A percentile compares a stretch with the other conserved stretches of the same genome.
Conservation (phyloP, 2,888 invertebrate species). For the Lordiphosa fenestrarum region DNA sequence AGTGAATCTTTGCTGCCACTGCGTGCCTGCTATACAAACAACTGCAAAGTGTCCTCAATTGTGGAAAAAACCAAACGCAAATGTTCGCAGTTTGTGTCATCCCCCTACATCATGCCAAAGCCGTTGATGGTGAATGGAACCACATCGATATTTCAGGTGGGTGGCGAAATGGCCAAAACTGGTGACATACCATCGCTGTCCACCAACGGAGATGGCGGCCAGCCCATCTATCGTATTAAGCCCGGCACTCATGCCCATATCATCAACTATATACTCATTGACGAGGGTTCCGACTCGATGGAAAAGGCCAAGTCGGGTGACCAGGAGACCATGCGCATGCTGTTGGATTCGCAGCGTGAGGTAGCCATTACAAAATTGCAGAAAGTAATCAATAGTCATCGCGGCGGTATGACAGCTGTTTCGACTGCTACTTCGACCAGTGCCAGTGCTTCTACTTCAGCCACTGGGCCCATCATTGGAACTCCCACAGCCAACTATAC, state of each 20-base stretch:
- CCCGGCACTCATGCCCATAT: constrained; percentile 79
- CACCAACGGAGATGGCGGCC: constrained; percentile 19
- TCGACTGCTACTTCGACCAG: neutral
- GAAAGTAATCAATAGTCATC: constrained; percentile 70
- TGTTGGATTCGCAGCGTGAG: constrained; percentile 74
- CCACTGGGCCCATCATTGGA: too few relatives aligned
- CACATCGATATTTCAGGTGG: constrained; percentile 78
- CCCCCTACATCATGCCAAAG: constrained; percentile 69
- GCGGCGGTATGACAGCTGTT: constrained; percentile 12
- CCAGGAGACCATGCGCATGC: constrained; percentile 72
- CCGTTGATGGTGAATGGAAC: constrained; percentile 77
- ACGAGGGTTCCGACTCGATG: constrained; percentile 74
- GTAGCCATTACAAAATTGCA: constrained; percentile 64
- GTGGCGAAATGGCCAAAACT: constrained; percentile 67
- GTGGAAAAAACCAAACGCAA: constrained; percentile 73
- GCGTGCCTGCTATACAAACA: constrained; percentile 44
- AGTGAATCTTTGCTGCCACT: constrained; percentile 27
- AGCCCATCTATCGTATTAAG: constrained; percentile 76
- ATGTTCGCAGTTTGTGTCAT: constrained; percentile 70
- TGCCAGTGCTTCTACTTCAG: neutral
- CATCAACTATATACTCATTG: constrained; percentile 78
- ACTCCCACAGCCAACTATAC: neutral
- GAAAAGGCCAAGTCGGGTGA: constrained; percentile 75
- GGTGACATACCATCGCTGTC: constrained; percentile 66
- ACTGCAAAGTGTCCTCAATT: constrained; percentile 56